Evolutionary conservation across 2,113 vertebrate species (phyloP), one percentile per base, ranked within the genome.

Genomic region (Merops nubicus): DNA sequence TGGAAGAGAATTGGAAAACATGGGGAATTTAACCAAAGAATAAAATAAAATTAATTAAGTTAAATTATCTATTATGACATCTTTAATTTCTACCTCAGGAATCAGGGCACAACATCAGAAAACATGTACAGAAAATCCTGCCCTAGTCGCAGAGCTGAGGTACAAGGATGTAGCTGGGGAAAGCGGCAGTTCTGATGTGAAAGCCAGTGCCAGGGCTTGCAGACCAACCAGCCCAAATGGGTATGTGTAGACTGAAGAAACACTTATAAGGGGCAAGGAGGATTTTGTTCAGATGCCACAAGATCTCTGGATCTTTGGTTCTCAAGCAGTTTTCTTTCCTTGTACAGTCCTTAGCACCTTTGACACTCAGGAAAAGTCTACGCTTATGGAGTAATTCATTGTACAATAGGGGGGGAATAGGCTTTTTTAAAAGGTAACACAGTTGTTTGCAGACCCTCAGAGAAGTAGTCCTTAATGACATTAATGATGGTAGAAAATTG

Each of bases 261-360:
- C 0, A 1, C 38, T 83, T 3, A 0, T 36, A 67, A 72, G 21
- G 12, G 7, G 5, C 26, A 36, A 53, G 19, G 17, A 65, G 4
- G 12, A 45, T 42, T 91, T 75, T 8, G 54, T 25, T 85, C 19
- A 63, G 7, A 48, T 70, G 33, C 25, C 5, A 3, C 21, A n/a
- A 88, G 38, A 28, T 43, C 25, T 59, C 63, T 77, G 28, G 12
- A 56, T 57, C 56, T 78, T 82, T 91, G 23, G 15, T 34, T 65
- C 51, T 83, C 43, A 43, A 75, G 34, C 8, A 68, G 6, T 68
- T 47, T 34, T 73, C 28, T 67, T 8, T n/a, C 18, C 22, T 72
- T 33, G 18, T 51, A 56, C 22, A 51, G 8, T 43, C 23, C 5
- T 33, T 38, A 34, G 14, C 15, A 43, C 14, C 7, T 56, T 38